These are phyloP conservation scores for Eira barbara DNA, from an alignment of 2,113 vertebrate genomes.

Conservation along the genomic window DNA sequence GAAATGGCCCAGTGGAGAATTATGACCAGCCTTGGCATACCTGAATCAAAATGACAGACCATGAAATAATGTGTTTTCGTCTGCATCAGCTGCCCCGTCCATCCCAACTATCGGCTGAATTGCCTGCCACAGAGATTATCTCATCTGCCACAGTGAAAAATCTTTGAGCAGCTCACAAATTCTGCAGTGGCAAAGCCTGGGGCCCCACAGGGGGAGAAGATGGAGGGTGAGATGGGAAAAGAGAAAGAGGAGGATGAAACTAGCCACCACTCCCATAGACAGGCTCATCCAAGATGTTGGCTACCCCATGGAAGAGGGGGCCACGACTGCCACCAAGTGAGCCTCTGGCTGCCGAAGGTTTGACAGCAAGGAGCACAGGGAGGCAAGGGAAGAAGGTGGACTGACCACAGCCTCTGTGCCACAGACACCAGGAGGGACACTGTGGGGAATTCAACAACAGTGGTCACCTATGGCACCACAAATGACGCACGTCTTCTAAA, in stretches of 20 bases:
- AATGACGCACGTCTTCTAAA: neutral
- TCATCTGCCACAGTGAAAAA: constrained; percentile 65
- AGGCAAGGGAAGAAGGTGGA: neutral
- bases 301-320: neutral
- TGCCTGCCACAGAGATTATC: constrained; percentile 74
- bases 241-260: neutral
- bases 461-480: neutral
- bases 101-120: constrained; percentile 57
- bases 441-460: neutral
- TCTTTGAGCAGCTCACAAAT: constrained; percentile 53
- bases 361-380: neutral
- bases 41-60: constrained; percentile 79
- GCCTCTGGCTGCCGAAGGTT: neutral
- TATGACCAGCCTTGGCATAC: constrained; percentile 40
- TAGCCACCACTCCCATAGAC: neutral
- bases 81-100: constrained; percentile 33
- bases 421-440: neutral
- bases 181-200: constrained; percentile 43
- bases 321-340: neutral
- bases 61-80: constrained; percentile 74
- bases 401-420: neutral
- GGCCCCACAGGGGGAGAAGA: neutral
- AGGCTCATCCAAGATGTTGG: neutral
- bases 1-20: constrained; percentile 51
- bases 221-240: neutral